Conservation (phyloP, 2,113 vertebrate species). For the Agapornis roseicollis region DNA sequence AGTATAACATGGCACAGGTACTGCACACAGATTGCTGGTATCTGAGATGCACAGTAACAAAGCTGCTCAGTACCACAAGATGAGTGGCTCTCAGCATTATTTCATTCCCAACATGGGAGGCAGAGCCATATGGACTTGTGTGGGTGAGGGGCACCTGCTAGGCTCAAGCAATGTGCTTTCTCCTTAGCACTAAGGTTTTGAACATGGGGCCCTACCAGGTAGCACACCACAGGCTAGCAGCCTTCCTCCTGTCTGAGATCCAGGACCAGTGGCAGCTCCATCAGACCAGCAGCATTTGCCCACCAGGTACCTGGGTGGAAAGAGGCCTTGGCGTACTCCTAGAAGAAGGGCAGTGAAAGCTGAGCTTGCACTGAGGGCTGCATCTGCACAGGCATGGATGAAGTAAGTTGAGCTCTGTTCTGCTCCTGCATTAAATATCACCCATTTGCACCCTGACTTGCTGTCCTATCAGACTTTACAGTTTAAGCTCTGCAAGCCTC, state of each 20-base stretch:
- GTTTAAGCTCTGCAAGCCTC: not conserved
- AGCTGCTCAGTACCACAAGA: not conserved
- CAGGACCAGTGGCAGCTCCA: not conserved
- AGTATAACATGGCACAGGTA: not conserved
- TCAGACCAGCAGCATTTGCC: not conserved
- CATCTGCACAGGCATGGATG: rapidly evolving
- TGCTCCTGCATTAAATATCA: not conserved
- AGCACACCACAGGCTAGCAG: not conserved
- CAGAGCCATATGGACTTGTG: not conserved
- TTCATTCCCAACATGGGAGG: not conserved
- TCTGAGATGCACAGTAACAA: not conserved
- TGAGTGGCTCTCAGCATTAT: not conserved
- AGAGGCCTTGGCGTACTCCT: not conserved
- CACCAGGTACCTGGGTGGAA: not conserved
- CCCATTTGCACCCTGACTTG: not conserved
- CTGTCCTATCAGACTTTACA: not conserved
- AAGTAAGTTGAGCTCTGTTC: not conserved
- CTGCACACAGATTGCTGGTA: rapidly evolving
- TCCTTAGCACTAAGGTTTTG: not conserved
- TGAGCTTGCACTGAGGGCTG: not conserved
- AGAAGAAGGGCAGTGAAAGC: not conserved
- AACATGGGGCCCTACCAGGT: not conserved
- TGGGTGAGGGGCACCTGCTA: not conserved
- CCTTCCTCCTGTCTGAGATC: not conserved
- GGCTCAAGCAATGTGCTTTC: not conserved